Conservation (phyloP, 2,888 invertebrate species). For the Amorpha juglandis region DNA sequence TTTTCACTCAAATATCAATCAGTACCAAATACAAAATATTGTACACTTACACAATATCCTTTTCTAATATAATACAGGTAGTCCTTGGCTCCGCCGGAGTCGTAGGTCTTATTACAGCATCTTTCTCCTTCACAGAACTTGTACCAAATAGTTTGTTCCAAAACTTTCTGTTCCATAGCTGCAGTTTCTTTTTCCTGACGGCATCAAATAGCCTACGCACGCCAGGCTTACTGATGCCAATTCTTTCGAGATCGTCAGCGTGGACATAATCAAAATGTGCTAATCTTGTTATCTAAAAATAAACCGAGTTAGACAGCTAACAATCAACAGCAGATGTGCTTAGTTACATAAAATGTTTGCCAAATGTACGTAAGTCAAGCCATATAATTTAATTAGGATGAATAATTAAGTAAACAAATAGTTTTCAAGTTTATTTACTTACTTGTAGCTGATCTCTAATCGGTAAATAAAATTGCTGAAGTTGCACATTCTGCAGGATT, state of each 20-base stretch:
- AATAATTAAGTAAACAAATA: conserved; percentile 23
- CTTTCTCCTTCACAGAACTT: conserved; percentile 76
- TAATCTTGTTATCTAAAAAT: conserved; percentile 91
- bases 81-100: conserved; percentile 69
- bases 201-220: conserved; percentile 95
- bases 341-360: not conserved
- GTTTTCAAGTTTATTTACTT: conserved; percentile 71
- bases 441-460: conserved; percentile 97
- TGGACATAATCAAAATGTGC: conserved; percentile 99
- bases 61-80: conserved; percentile 93
- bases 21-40: not conserved
- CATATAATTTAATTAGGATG: not conserved
- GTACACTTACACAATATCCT: conserved; percentile 87
- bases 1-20: conserved; percentile 13
- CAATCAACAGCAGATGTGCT: not conserved
- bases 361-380: not conserved
- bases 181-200: conserved; percentile 93
- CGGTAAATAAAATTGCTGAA: conserved; percentile 94
- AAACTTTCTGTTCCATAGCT: conserved; percentile 92
- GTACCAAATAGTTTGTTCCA: conserved; percentile 90
- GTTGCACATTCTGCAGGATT: conserved; percentile 93
- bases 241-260: conserved; percentile 95
- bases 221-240: conserved; percentile 97
- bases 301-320: conserved; percentile 11
- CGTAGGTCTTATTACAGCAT: conserved; percentile 72